phyloP scores from a whole-genome alignment of 2,888 invertebrate species.

The Artemia sp. region DNA sequence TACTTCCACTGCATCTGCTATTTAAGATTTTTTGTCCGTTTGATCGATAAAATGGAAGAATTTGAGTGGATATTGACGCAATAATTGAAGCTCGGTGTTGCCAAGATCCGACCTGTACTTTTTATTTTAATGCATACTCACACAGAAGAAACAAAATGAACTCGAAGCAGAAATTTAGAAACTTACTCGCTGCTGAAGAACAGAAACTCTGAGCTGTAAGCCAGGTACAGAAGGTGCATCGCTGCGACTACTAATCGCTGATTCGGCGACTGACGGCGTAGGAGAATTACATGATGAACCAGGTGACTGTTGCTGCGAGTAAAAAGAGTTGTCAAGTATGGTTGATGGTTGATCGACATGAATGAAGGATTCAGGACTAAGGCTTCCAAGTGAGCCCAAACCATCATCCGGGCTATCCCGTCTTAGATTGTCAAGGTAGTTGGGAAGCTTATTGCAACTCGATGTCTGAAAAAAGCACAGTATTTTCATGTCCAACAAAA shows the following conservation, averaged over 20 bases:
- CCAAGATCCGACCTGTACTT: slow-evolving; percentile 19
- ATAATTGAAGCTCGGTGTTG: too few relatives aligned
- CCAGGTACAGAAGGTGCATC: slow-evolving; percentile 29
- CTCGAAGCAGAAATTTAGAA: slow-evolving; percentile 19
- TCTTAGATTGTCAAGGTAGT: slow-evolving; percentile 9
- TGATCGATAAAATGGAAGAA: too few relatives aligned
- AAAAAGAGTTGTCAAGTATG: slow-evolving; percentile 7
- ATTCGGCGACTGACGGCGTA: slow-evolving; percentile 17
- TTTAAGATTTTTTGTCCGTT: too few relatives aligned
- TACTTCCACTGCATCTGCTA: too few relatives aligned
- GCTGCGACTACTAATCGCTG: slow-evolving; percentile 18
- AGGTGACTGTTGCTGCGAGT: slow-evolving; percentile 20
- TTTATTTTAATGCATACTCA: slow-evolving; percentile 20
- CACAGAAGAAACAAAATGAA: slow-evolving; percentile 22
- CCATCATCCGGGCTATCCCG: slow-evolving; percentile 14
- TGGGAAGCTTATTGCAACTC: background rate
- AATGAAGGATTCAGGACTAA: slow-evolving; percentile 11
- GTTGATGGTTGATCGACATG: slow-evolving; percentile 12
- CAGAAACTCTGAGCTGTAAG: slow-evolving; percentile 44
- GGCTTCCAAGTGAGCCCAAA: slow-evolving; percentile 1
- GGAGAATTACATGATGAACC: slow-evolving; percentile 18
- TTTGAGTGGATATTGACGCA: background rate
- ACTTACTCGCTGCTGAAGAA: slow-evolving; percentile 76
- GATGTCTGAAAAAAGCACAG: too few relatives aligned
- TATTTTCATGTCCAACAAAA: too few relatives aligned